Base-by-base conservation (phyloP, 2,888 invertebrate genomes). In the Linnaemya tessellans region DNA sequence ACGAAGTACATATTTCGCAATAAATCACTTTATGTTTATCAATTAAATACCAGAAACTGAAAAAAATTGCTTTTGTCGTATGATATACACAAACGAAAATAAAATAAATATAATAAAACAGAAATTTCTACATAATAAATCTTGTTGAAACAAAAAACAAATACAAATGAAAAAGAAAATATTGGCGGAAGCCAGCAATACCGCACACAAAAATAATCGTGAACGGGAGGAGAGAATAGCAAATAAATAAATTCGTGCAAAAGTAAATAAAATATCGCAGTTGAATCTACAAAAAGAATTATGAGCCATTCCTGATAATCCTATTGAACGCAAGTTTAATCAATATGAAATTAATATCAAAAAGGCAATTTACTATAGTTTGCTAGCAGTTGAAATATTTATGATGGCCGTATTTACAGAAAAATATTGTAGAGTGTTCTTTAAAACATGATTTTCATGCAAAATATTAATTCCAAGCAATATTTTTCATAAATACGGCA, bases 11-110 rank as follows among this genome's bases (percentile, higher is more conserved):
- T n/a, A 73, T 60, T 71, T 54, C 18, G 49, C 62, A 54, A 80
- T 80, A 80, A 80, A 80, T 80, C 80, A 73, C 73, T 73, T 73
- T 71, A 58, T 58, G 65, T 80, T 80, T 80, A 73, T 80, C 80
- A 80, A 80, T 80, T 80, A 80, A 80, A 74, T 74, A 80, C 73
- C 80, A 80, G 70, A 79, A 80, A 73, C 41, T 41, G 46, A 70
- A 79, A 73, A 80, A 80, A 41, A 49, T 35, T 56, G 64, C 71
- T 65, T 58, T 49, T 73, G n/a, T 49, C 71, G 54, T 71, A 56
- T 64, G 30, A 77, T 46, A 58, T 49, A n/a, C n/a, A n/a, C n/a
- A 38, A 77, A 75, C 35, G 43, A 70, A 67, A 65, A 74, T 41
- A 54, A 75, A 62, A 68, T 51, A 65, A 68, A 75, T 30, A 64